Evolutionary conservation across 2,888 invertebrate genomes (phyloP), one percentile per base, ranked within the genome.

Genomic region (Dasysyrphus tricinctus): DNA sequence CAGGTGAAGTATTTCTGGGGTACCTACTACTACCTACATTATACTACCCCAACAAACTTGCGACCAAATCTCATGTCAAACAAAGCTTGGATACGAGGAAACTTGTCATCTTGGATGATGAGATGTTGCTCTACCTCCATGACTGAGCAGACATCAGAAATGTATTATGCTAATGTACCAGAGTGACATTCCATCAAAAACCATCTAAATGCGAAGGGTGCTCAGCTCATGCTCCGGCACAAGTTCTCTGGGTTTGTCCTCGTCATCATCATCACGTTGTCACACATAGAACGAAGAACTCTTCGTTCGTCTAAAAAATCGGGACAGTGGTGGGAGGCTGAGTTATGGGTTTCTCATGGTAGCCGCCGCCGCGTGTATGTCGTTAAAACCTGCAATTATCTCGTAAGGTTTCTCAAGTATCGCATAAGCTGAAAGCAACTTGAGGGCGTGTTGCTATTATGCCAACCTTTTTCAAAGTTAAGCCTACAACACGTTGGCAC

Each of bases 111-210:
- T 75, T 65, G 70, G 32, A 47, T 34, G 63, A 57, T 75, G 69
- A 24, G 54, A 39, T 34, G 12, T 34, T 67, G 24, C 37, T 34
- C 12, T 51, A 75, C 34, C 34, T 80, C 49, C 14, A 51, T 29
- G 2, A 37, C 29, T 47, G 1, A 6, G 51, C 3, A 61, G 57
- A 70, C 47, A 61, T 61, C 61, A 39, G 65, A 70, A 51, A 70
- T 80, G 59, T 73, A 73, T 80, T 80, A 77, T 84, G 84, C 65
- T 84, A 75, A 80, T 84, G 72, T 76, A 73, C 37, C 67, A 6
- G 42, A 67, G 65, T 80, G 84, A 73, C 80, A 69, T 80, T 80
- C 56, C 77, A 63, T 80, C 80, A 80, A 61, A 76, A 82, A 77
- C 44, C 77, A 78, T 73, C 42, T 67, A 73, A 73, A 82, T 77